Conservation (phyloP, 2,888 invertebrate species). For the Ceratothoa steindachneri region DNA sequence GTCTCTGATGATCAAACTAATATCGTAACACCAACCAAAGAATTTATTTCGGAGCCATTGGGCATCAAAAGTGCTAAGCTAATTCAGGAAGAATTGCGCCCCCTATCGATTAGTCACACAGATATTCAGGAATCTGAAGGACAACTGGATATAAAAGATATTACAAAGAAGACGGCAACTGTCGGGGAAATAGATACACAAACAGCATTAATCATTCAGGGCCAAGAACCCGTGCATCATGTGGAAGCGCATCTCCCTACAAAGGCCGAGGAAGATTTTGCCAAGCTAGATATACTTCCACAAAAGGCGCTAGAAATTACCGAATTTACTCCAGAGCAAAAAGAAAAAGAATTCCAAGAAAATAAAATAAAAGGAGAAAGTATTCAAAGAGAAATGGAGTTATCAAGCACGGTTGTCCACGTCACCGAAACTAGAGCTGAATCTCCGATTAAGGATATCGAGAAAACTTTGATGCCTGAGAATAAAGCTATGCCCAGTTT, state of each 20-base stretch:
- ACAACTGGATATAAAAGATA: not conserved
- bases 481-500: constrained; percentile 50
- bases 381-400: constrained; percentile 16
- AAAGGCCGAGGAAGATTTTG: not conserved
- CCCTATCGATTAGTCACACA: not conserved
- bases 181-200: constrained; percentile 44
- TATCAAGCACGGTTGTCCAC: constrained; percentile 24
- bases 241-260: not conserved
- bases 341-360: not conserved
- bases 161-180: constrained; percentile 56
- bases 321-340: not conserved
- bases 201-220: not conserved
- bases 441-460: not conserved
- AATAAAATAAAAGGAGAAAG: constrained; percentile 19
- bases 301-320: not conserved
- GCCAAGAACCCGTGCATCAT: not conserved
- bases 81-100: not conserved
- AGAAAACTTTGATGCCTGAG: constrained; percentile 46
- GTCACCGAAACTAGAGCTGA: not conserved
- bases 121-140: not conserved
- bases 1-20: constrained; percentile 49
- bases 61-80: not conserved
- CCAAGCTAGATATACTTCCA: not conserved
- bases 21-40: not conserved
- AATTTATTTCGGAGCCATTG: not conserved